Conservation (phyloP, 2,888 invertebrate species). For the Diabrotica balteata region DNA sequence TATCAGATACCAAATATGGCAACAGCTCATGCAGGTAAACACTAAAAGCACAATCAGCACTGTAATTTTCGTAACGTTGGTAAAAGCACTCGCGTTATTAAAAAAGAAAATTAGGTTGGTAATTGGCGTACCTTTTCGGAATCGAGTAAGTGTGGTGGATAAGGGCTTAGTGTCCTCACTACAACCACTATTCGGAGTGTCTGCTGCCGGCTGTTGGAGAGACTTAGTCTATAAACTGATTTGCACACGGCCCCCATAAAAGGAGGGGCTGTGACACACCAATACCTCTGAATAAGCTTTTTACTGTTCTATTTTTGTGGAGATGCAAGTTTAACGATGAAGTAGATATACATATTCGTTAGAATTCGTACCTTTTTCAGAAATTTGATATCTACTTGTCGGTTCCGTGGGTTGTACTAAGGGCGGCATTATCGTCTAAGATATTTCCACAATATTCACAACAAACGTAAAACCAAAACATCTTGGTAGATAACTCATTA, state of each 20-base stretch:
- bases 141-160: conserved; percentile 55
- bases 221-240: conserved; percentile 67
- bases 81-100: conserved; percentile 39
- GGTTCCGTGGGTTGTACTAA: neutral
- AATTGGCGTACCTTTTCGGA: conserved; percentile 58
- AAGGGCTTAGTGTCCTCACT: conserved; percentile 62
- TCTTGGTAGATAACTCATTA: too few species aligned
- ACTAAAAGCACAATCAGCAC: conserved; percentile 25
- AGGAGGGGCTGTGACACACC: conserved; percentile 45
- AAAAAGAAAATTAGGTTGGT: neutral
- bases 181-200: conserved; percentile 69
- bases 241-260: conserved; percentile 67
- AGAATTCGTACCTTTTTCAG: conserved; percentile 59
- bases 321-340: conserved; percentile 54
- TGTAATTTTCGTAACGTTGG: conserved; percentile 23
- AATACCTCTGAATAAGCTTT: conserved; percentile 61
- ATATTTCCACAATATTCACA: too few species aligned
- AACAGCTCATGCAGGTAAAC: conserved; percentile 30
- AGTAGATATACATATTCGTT: conserved; percentile 56
- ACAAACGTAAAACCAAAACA: too few species aligned
- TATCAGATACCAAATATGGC: conserved; percentile 51
- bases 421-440: too few species aligned
- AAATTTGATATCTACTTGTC: conserved; percentile 54
- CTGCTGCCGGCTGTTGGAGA: conserved; percentile 59
- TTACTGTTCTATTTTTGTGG: conserved; percentile 64